Conservation (phyloP, 64 coral and sea anemone genomes). For the Montipora sp. region DNA sequence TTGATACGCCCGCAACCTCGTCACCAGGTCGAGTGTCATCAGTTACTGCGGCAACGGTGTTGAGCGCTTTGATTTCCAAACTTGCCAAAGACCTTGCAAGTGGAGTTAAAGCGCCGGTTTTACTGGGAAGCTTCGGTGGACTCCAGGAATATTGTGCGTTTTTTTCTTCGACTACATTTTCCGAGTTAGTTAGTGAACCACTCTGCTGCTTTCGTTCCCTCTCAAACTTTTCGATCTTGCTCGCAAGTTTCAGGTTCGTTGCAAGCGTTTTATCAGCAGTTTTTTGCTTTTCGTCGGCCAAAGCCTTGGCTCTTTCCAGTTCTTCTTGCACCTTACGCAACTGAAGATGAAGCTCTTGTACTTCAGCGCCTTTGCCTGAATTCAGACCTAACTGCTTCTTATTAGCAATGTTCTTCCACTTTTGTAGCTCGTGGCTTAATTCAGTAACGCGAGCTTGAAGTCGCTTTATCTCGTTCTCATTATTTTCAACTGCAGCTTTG, state of each 20-base stretch:
- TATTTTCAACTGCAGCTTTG: neutral
- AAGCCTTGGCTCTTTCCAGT: neutral
- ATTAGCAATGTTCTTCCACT: conserved; percentile 1
- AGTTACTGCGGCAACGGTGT: neutral
- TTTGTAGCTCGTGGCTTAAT: neutral
- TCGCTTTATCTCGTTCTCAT: conserved; percentile 16
- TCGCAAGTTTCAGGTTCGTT: conserved; percentile 44
- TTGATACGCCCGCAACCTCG: neutral
- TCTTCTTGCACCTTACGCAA: neutral
- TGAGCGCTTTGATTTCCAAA: conserved; percentile 60
- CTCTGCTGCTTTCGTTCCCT: conserved; percentile 19
- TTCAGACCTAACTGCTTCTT: neutral
- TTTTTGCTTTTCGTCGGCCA: conserved; percentile 51
- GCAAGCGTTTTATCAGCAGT: conserved; percentile 12
- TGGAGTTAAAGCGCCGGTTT: conserved; percentile 42
- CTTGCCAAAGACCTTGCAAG: conserved; percentile 69
- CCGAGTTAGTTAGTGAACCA: neutral
- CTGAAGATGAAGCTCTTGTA: neutral
- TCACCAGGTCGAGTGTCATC: neutral
- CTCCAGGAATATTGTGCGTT: neutral
- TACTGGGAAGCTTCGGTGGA: conserved; percentile 1
- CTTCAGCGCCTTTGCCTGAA: neutral
- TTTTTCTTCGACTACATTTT: neutral
- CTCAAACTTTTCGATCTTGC: conserved; percentile 40
- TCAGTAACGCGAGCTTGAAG: neutral